phyloP scores from a whole-genome alignment of 1,140 invertebrate species.

The Lanistes nyassanus region DNA sequence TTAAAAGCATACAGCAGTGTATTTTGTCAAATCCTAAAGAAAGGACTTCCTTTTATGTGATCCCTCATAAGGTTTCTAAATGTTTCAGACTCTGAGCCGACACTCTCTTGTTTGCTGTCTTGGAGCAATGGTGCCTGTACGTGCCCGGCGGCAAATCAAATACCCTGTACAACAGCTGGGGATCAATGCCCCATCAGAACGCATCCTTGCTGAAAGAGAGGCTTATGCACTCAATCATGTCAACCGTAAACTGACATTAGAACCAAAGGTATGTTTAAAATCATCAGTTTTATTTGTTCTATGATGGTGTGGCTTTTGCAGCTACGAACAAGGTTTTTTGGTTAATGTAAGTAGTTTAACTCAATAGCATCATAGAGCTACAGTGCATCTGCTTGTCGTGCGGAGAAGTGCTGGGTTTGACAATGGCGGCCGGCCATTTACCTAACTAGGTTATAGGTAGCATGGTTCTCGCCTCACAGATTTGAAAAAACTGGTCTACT shows the following conservation, averaged over 20 bases:
- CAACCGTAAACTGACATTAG: conserved; percentile 66
- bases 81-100: conserved; percentile 53
- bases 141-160: conserved; percentile 61
- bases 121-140: conserved; percentile 64
- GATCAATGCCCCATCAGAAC: conserved; percentile 64
- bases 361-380: too few relatives aligned
- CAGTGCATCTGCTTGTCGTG: too few relatives aligned
- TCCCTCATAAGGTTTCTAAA: background rate
- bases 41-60: too few relatives aligned
- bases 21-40: too few relatives aligned
- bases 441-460: too few relatives aligned
- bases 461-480: too few relatives aligned
- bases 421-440: too few relatives aligned
- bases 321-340: too few relatives aligned
- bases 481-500: too few relatives aligned
- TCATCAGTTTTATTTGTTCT: background rate
- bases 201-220: conserved; percentile 55
- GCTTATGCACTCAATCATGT: conserved; percentile 65
- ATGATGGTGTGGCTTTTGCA: background rate
- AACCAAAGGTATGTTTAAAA: conserved; percentile 61
- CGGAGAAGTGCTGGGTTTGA: too few relatives aligned
- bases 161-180: conserved; percentile 62
- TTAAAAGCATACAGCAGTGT: too few relatives aligned
- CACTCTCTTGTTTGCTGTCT: conserved; percentile 61
- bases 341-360: conserved; percentile 1